These are phyloP conservation scores for Nebria brevicollis DNA, from an alignment of 2,888 invertebrate genomes.

Conservation along the genomic window DNA sequence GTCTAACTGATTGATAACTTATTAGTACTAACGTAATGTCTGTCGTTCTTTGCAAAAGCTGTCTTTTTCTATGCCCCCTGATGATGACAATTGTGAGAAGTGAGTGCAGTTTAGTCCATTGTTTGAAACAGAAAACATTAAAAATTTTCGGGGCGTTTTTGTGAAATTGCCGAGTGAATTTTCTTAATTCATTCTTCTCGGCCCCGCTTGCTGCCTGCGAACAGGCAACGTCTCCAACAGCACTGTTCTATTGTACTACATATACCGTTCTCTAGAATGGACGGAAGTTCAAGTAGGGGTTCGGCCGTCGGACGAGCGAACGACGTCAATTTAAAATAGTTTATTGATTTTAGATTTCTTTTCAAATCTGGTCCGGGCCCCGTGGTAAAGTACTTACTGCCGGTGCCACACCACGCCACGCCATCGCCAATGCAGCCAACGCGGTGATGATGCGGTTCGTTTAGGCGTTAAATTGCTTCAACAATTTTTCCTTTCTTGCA, in stretches of 20 bases:
- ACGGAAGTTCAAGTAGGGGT: slow-evolving; percentile 15
- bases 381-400: slow-evolving; percentile 35
- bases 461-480: slow-evolving; percentile 43
- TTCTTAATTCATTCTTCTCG: slow-evolving; percentile 22
- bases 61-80: not conserved
- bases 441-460: slow-evolving; percentile 20
- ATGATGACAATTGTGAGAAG: slow-evolving; percentile 5
- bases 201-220: not conserved
- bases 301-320: slow-evolving; percentile 26
- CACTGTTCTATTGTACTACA: not conserved
- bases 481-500: not conserved
- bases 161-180: slow-evolving; percentile 47
- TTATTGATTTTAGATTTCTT: slow-evolving; percentile 46
- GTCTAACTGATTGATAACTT: not conserved
- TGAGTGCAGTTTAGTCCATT: slow-evolving; percentile 47
- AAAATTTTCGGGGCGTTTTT: slow-evolving; percentile 56
- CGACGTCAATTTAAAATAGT: slow-evolving; percentile 44
- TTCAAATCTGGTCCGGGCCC: slow-evolving; percentile 41
- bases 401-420: slow-evolving; percentile 17
- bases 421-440: not conserved
- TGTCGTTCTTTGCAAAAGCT: not conserved
- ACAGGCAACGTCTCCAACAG: not conserved
- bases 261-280: not conserved
- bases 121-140: slow-evolving; percentile 58
- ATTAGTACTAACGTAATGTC: no score